Evolutionary conservation across 2,797 vertebrate genomes (phyloP), one percentile per base, ranked within the genome.

Genomic region (Chlorospingus semifuscus): DNA sequence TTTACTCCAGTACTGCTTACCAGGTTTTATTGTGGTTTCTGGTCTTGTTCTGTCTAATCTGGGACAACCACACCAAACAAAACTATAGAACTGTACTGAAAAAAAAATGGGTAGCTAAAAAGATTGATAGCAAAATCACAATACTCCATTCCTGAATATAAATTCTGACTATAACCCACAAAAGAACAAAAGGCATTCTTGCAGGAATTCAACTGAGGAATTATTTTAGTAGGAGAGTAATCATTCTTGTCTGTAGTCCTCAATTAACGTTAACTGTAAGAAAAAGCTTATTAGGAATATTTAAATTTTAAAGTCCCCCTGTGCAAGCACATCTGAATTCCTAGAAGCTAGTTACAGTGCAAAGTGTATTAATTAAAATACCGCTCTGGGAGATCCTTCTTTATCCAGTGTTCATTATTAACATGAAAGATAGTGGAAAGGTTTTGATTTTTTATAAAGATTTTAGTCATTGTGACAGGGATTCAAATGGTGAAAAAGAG

Each of bases 321-420:
- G 34, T 50, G 74, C 22, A 79, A 81, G 77, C 24, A 36, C 63
- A 74, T 89, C 83, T 93, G 74, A 94, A 93, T 83, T 94, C 88
- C 92, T 86, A 90, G 47, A 69, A 89, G 71, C 41, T 37, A 65
- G 83, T 68, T 79, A 76, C 4, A 70, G 49, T 82, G 80, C 52
- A 76, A 90, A 90, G 75, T 93, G 41, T 87, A 90, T 95, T 94
- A 93, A 95, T 94, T 96, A 95, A 88, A 93, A 95, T 70, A 80
- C 19, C 2, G 2, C 66, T 87, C 76, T 76, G 86, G 90, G 94
- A 96, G 85, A 93, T 66, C 47, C 44, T 86, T 83, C 89, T 83
- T 91, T 89, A 94, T 79, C 69, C 57, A 83, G 24, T 74, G 47
- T 63, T 95, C 91, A 87, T 95, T 79, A 90, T 66, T 82, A 94